These are phyloP conservation scores for Amyelois transitella DNA, from an alignment of 1,140 invertebrate species.

Conservation along the genomic window DNA sequence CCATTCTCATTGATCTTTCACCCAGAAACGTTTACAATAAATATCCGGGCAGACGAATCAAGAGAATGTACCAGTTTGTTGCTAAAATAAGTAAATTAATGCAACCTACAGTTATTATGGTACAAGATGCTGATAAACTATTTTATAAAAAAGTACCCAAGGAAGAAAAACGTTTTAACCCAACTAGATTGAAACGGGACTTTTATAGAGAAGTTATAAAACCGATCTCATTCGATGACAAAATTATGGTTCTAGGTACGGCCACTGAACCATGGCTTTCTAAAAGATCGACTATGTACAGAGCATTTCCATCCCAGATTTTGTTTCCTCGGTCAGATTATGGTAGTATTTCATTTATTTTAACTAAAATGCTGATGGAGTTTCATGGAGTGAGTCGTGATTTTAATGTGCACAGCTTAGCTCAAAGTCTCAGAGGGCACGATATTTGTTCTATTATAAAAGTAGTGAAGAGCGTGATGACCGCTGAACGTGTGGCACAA, in stretches of 20 bases:
- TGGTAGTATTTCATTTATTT: conserved; percentile 77
- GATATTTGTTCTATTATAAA: conserved; percentile 78
- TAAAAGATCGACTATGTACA: conserved; percentile 53
- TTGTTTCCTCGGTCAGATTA: conserved; percentile 85
- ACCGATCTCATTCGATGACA: conserved; percentile 76
- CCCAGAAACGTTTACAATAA: conserved; percentile 56
- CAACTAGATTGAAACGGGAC: conserved; percentile 79
- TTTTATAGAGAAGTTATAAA: conserved; percentile 80
- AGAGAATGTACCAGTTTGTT: conserved; percentile 56
- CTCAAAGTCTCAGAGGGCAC: conserved; percentile 80
- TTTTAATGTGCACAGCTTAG: conserved; percentile 81
- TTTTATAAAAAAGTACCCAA: conserved; percentile 86
- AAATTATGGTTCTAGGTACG: conserved; percentile 79
- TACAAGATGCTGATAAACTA: conserved; percentile 87
- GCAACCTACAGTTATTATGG: conserved; percentile 88
- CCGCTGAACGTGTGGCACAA: conserved; percentile 34
- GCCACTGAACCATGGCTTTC: conserved; percentile 77
- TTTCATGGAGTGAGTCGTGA: conserved; percentile 76
- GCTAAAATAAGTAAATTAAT: conserved; percentile 77
- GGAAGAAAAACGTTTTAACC: conserved; percentile 73
- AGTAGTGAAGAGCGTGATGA: conserved; percentile 69
- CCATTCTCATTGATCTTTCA: conserved; percentile 58
- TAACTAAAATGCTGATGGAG: conserved; percentile 77
- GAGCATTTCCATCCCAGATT: conserved; percentile 77
- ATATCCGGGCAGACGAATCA: conserved; percentile 54